Percentiles rank a stretch among this genome's conserved stretches.
These are phyloP conservation scores for Pteronura brasiliensis DNA, from an alignment of 2,113 vertebrate genomes.

Conservation along the genomic window DNA sequence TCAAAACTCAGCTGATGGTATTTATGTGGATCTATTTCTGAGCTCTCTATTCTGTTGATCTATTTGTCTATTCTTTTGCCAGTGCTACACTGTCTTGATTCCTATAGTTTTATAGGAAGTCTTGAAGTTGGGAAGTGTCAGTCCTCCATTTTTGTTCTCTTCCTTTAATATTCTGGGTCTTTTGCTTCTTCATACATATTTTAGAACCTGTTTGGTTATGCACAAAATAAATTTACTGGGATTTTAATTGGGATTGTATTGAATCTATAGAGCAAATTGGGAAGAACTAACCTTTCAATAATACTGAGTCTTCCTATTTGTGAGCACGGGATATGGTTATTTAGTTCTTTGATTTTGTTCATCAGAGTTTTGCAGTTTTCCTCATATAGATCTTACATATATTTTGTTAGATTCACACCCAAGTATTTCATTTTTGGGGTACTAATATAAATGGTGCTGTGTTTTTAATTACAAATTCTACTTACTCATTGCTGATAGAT, in stretches of 20 bases:
- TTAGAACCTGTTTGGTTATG: neutral
- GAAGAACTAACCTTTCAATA: neutral
- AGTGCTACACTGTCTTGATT: neutral
- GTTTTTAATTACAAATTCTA: neutral
- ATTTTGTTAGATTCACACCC: neutral
- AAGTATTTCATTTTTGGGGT: neutral
- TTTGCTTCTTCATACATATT: neutral
- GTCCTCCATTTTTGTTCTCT: neutral
- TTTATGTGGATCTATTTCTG: neutral
- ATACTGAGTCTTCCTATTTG: neutral
- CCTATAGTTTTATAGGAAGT: neutral
- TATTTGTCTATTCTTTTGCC: neutral
- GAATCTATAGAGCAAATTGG: neutral
- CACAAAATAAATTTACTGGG: neutral
- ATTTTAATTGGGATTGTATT: neutral
- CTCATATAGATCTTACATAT: neutral
- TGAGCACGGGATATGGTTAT: neutral
- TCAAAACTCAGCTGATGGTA: neutral
- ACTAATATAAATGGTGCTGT: neutral
- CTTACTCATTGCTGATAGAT: neutral
- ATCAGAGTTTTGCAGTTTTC: neutral
- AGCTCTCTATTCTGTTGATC: neutral
- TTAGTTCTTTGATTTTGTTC: slow-evolving; percentile 1
- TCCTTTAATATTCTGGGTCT: neutral
- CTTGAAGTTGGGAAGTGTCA: neutral